Conservation (phyloP, 2,113 vertebrate species). For the Pomatostomus ruficeps region DNA sequence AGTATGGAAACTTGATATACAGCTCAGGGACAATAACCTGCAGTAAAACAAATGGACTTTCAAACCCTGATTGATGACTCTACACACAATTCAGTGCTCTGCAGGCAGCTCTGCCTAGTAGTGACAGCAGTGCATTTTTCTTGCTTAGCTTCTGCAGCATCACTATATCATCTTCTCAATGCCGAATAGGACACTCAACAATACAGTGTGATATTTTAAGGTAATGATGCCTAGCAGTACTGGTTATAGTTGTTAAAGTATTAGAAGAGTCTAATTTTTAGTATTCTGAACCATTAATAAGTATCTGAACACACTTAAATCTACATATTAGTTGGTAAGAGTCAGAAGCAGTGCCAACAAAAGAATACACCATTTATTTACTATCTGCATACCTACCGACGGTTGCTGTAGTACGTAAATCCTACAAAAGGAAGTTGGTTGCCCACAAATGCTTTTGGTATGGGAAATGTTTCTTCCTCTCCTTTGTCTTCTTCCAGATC, state of each 20-base stretch:
- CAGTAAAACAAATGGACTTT: background rate
- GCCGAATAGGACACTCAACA: background rate
- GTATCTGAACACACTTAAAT: background rate
- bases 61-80: background rate
- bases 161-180: background rate
- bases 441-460: slow-evolving; percentile 98
- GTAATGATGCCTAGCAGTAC: background rate
- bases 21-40: background rate
- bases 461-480: slow-evolving; percentile 97
- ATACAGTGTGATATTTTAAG: background rate
- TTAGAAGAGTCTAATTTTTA: background rate
- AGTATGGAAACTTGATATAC: background rate
- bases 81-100: background rate
- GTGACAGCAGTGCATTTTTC: background rate
- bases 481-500: slow-evolving; percentile 97
- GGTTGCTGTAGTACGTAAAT: slow-evolving; percentile 95
- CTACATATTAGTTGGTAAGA: background rate
- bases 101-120: background rate
- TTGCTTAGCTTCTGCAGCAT: background rate
- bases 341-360: background rate
- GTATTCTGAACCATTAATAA: background rate
- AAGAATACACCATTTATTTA: background rate
- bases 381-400: slow-evolving; percentile 80
- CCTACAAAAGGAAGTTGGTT: slow-evolving; percentile 98
- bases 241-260: background rate